Evolutionary conservation across 2,113 vertebrate genomes (phyloP), one percentile per base, ranked within the genome.

Genomic region (Aphyosemion australe): DNA sequence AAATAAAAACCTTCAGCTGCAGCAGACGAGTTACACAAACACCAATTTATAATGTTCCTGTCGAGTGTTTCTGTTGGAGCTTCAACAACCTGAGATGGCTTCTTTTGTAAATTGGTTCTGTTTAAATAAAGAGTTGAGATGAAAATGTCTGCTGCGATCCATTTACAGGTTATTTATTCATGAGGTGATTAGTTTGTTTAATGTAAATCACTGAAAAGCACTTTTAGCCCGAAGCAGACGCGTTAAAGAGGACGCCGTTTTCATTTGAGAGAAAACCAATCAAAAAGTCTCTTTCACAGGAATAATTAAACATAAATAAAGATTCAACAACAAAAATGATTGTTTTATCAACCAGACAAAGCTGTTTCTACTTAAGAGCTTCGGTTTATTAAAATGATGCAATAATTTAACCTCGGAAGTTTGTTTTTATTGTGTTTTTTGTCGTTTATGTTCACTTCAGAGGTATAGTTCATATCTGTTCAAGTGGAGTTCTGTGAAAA

Each of bases 1-100:
- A 41, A 20, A 26, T 26, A 56, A 55, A 56, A 74, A 46, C 20
- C 63, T 52, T 68, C 63, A n/a, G 51, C 55, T 46, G 19, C 53
- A 4, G 21, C 21, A 66, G 6, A 7, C 4, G 20, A 51, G 12
- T 50, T 42, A 21, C 68, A 72, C 70, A 77, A 14, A 65, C 18
- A 13, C 34, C 14, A 8, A 14, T 52, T 71, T 70, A 48, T 31
- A 31, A 1, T 52, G 48, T 26, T 31, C 6, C 48, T 69, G 47
- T 43, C 34, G 46, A 50, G 20, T 74, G 2, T 54, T 48, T 52
- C 37, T 47, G 41, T 48, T 14, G 8, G 31, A 45, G 6, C 50
- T 21, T 61, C 21, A 14, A n/a, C 20, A 37, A 8, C 21, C 49
- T 14, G 49, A 51, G 20, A 26, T 26, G 52, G 15, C 31, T 54